Base-by-base conservation (phyloP, 2,888 invertebrate species). In the Drosophila differens region DNA sequence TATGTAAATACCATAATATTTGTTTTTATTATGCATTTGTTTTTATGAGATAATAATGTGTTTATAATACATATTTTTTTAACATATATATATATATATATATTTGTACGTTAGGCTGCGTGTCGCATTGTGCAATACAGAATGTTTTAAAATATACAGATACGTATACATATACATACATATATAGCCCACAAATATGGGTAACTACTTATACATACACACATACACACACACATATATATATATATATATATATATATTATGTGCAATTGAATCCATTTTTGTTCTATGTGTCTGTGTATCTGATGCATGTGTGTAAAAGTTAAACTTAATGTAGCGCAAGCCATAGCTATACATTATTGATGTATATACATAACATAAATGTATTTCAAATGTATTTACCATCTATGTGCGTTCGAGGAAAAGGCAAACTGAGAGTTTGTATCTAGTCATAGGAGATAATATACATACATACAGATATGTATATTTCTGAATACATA, bases 361-460 rank as follows among this genome's bases (percentile, higher is more conserved):
- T 25, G 16, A 28, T 55, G 22, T 25, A 47, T 47, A 44, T 41
- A 70, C 16, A 19, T 28, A 32, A n/a, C 19, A 30, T 57, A 37
- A 12, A 32, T 41, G 49, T 51, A 39, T 58, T 59, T 14, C 25
- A 59, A 22, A 22, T 64, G 41, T 58, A 59, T 63, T 33, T 68
- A 37, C 16, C 22, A 32, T 28, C n/a, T 57, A 30, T 59, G 35
- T 57, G 28, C 62, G 68, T 54, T 37, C 35, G 25, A 59, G 54
- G 12, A 49, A 39, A 54, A 54, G 14, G 37, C 55, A 52, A 60
- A 51, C n/a, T 25, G 53, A 64, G 68, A 77, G 66, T 76, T 75
- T 82, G 75, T 68, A 83, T 88, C 85, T 85, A 85, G 85, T 85
- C 85, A 85, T 82, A 85, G 83, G 69, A 63, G 28, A 55, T 72